These are phyloP conservation scores for Oxygymnocypris stewartii DNA, from an alignment of 2,113 vertebrate genomes.

Conservation along the genomic window DNA sequence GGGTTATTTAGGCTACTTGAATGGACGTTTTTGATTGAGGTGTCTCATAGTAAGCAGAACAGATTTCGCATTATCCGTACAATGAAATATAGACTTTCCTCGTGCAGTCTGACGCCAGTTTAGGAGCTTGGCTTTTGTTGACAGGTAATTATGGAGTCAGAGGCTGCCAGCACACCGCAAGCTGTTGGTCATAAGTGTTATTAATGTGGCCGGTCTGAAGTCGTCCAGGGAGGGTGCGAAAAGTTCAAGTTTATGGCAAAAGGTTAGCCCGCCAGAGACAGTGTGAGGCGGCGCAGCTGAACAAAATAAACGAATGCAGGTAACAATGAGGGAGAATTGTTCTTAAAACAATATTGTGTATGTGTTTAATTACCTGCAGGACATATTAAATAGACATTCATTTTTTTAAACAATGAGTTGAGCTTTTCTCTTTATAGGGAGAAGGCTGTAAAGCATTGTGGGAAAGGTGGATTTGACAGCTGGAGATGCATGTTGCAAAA, in stretches of 20 bases:
- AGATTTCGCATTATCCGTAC: conserved; percentile 20
- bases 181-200: conserved; percentile 24
- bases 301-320: conserved; percentile 5
- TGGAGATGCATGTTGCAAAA: background rate
- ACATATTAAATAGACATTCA: background rate
- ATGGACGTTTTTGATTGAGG: background rate
- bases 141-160: conserved; percentile 39
- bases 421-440: conserved; percentile 1
- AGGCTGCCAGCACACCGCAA: conserved; percentile 22
- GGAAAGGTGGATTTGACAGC: background rate
- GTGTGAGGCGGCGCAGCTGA: conserved; percentile 7
- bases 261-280: conserved; percentile 42
- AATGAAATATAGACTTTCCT: conserved; percentile 18
- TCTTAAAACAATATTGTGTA: background rate
- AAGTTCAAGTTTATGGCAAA: conserved; percentile 57
- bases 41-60: conserved; percentile 1
- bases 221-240: conserved; percentile 44
- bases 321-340: background rate
- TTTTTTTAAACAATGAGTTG: background rate
- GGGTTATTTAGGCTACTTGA: background rate
- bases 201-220: conserved; percentile 36
- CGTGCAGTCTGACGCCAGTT: conserved; percentile 11
- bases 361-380: background rate
- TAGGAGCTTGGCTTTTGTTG: conserved; percentile 34
- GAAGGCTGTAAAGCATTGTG: background rate